Evolutionary conservation across 64 coral and sea anemone species (phyloP), one percentile per base, ranked within the genome.

Genomic region (Montipora sp.): DNA sequence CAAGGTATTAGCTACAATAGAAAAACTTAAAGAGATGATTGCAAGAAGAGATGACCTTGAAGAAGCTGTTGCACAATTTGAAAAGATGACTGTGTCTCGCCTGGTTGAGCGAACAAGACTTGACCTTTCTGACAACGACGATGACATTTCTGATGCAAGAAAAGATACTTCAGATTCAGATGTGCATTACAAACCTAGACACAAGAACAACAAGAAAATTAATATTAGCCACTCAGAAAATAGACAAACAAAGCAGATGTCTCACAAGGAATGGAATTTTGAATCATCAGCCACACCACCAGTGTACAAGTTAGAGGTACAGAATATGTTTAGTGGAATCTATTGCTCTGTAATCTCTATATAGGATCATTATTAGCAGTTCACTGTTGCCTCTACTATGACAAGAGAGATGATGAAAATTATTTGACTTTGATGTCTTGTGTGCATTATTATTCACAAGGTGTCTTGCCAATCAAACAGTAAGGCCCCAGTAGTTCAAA

Each of bases 1-100:
- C 12, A 93, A 93, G 67, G 78, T 93, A 11, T 18, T 16, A 46
- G 44, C 87, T 14, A 76, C 86, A 75, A 84, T 93, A 20, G 24
- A 70, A 73, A 87, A 9, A 81, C 84, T 93, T 2, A 80, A 80
- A 65, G 75, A 81, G 22, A 57, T 87, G 57, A 87, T 93, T 73
- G 21, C 75, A 1, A 55, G 58, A 72, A 77, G 15, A 24, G 81
- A 80, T 80, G 22, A 53, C 49, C 5, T 81, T 14, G 91, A 87
- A 21, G 83, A 93, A 18, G 65, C 77, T 49, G 11, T 48, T 47
- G 59, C 73, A 24, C 47, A 82, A 46, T 93, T 93, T 63, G 75
- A 93, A 12, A 73, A 48, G 21, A 87, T 93, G 20, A 79, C 74
- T 13, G 20, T 89, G 13, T 89, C 87, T 21, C 89, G 58, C 12